phyloP scores from a whole-genome alignment of 2,113 vertebrate genomes.

The Neofelis nebulosa region DNA sequence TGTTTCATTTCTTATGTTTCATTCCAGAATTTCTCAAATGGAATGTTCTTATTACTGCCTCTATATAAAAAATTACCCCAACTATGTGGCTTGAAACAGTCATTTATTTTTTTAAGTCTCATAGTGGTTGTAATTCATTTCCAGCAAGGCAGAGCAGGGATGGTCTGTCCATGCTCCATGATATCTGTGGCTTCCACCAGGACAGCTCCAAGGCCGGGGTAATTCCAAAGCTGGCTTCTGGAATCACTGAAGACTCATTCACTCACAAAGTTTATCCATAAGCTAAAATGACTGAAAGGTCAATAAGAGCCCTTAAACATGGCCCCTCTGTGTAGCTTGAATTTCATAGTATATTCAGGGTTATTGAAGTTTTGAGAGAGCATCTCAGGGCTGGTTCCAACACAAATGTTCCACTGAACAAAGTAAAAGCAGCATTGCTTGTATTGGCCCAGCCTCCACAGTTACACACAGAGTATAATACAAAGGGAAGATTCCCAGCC shows the following conservation, averaged over 20 bases:
- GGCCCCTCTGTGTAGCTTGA: accelerated
- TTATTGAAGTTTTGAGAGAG: background rate
- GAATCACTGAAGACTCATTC: background rate
- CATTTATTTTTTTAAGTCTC: background rate
- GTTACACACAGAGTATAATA: background rate
- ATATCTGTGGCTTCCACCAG: too few species aligned
- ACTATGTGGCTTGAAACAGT: background rate
- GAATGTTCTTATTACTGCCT: background rate
- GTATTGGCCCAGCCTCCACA: background rate
- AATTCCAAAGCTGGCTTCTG: background rate
- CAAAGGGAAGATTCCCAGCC: background rate
- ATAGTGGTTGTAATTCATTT: background rate
- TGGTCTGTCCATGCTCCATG: accelerated
- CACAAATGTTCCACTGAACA: too few species aligned
- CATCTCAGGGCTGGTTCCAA: background rate
- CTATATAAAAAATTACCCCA: background rate
- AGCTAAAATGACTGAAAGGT: background rate
- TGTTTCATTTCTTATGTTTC: background rate
- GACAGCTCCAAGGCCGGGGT: background rate
- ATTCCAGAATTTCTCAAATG: background rate
- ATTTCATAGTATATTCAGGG: background rate
- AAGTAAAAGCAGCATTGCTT: background rate
- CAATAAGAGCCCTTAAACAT: background rate
- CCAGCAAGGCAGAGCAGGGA: background rate
- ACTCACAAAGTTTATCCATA: background rate